phyloP scores from a whole-genome alignment of 2,113 vertebrate species.

The Isurus oxyrinchus region DNA sequence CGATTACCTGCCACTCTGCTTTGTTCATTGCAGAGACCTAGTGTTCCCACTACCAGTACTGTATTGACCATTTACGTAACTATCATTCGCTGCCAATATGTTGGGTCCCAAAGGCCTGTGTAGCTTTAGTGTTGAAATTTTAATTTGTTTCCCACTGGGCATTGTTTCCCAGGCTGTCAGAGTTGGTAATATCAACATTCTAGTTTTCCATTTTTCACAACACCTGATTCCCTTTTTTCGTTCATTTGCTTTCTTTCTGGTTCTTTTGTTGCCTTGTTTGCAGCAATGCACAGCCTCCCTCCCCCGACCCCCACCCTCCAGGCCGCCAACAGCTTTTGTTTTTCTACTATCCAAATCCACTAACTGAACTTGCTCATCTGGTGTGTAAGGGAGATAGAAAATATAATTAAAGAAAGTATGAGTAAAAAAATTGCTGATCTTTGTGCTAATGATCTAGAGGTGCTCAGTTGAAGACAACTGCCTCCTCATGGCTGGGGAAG shows the following conservation, averaged over 20 bases:
- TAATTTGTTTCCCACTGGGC: conserved; percentile 1
- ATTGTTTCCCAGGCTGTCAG: background rate
- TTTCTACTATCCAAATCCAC: background rate
- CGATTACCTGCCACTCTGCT: background rate
- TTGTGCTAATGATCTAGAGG: background rate
- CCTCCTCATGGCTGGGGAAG: background rate
- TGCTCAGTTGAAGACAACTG: background rate
- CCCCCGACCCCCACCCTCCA: background rate
- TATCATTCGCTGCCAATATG: background rate
- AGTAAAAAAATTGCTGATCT: background rate
- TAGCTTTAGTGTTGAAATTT: background rate
- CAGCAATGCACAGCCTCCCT: background rate
- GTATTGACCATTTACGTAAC: background rate
- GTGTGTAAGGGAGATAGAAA: background rate
- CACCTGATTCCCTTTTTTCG: background rate
- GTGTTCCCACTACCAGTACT: background rate
- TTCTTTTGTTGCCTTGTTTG: background rate
- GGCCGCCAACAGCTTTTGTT: background rate
- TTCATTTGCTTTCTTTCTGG: background rate
- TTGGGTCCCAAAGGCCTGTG: background rate
- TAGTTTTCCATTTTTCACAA: background rate
- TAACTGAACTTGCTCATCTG: background rate
- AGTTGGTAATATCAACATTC: background rate
- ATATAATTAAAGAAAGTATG: background rate
- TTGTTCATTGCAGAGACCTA: background rate